Conservation (phyloP, 30 jellyfish, hydroid and myxozoan species). For the Catostylus mosaicus region DNA sequence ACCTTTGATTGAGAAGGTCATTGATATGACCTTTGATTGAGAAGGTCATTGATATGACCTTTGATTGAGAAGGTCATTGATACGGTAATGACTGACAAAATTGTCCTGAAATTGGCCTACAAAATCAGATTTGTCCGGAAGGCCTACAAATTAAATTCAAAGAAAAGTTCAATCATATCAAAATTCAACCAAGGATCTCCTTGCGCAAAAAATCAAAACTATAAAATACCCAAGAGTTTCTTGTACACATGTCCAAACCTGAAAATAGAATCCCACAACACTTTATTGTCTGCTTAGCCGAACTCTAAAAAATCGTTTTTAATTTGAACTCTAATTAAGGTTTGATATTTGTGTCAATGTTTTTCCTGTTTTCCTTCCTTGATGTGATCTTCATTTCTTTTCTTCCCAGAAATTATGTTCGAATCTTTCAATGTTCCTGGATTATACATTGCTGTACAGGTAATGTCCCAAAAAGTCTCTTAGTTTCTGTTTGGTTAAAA, state of each 20-base stretch:
- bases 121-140: slow-evolving; percentile 23
- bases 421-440: slow-evolving; percentile 99
- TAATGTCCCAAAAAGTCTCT: neutral
- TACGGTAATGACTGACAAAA: slow-evolving; percentile 11
- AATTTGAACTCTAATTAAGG: too few species aligned
- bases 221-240: too few species aligned
- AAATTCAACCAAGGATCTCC: neutral
- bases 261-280: too few species aligned
- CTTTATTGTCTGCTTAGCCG: too few species aligned
- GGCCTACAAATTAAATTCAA: slow-evolving; percentile 17
- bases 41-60: slow-evolving; percentile 9
- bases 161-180: neutral
- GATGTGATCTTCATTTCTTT: neutral
- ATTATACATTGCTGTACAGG: slow-evolving; percentile 96
- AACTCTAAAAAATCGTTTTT: too few species aligned
- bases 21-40: slow-evolving; percentile 1
- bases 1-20: neutral
- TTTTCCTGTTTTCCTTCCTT: neutral
- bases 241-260: too few species aligned
- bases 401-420: slow-evolving; percentile 86
- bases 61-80: neutral
- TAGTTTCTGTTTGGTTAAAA: too few species aligned
- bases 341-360: too few species aligned
- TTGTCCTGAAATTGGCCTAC: too few species aligned
- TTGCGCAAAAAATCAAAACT: neutral